Conservation (phyloP, 2,113 vertebrate genomes). For the Engystomops pustulosus region DNA sequence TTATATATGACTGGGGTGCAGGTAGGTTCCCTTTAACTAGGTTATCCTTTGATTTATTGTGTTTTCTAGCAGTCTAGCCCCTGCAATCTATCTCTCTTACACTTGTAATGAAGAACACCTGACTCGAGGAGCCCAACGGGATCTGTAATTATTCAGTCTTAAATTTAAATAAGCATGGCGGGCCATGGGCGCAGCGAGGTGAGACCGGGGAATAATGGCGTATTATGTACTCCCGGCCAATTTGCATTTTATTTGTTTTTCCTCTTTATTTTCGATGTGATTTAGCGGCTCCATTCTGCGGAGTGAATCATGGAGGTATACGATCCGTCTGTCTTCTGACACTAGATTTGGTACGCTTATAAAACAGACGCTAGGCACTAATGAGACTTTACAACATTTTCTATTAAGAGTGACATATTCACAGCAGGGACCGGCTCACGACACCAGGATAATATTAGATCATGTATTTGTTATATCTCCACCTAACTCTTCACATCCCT, state of each 20-base stretch:
- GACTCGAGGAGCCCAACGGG: neutral
- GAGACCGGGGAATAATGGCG: neutral
- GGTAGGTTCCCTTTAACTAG: too few relatives aligned
- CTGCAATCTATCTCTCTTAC: neutral
- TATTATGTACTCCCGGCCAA: neutral
- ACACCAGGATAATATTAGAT: constrained; percentile 31
- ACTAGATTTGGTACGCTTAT: neutral
- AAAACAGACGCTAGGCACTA: constrained; percentile 24
- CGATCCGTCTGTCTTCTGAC: neutral
- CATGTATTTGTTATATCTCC: constrained; percentile 22
- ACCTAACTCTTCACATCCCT: constrained; percentile 9
- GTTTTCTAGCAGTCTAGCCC: neutral
- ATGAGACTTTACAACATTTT: constrained; percentile 32
- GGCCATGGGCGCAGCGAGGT: neutral
- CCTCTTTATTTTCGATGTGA: neutral
- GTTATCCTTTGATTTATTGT: neutral
- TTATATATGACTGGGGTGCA: too few relatives aligned
- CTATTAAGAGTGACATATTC: constrained; percentile 21
- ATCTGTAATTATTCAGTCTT: neutral
- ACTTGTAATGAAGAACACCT: neutral
- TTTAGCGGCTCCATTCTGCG: neutral
- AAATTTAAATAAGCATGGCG: neutral
- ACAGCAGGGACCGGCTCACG: constrained; percentile 8
- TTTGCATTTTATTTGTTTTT: constrained; percentile 10
- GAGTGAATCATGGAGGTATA: neutral